Conservation (phyloP, 2,888 invertebrate species). For the Reticulitermes lucifugus region DNA sequence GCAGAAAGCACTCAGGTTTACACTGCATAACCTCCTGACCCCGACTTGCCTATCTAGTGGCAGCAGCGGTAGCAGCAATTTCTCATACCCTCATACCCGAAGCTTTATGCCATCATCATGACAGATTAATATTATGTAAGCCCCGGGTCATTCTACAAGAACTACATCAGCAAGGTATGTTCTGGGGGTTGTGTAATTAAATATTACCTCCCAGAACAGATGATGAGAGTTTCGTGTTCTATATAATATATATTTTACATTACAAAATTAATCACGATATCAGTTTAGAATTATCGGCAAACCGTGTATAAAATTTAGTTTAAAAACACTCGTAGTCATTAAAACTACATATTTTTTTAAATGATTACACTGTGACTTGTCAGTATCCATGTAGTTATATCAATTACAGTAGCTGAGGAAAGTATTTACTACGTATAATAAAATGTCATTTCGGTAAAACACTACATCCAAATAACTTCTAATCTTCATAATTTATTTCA, state of each 20-base stretch:
- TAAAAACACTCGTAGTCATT: not conserved
- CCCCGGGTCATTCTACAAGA: not conserved
- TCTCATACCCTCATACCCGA: conserved; percentile 5
- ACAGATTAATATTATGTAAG: not conserved
- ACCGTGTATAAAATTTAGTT: not conserved
- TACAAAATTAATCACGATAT: not conserved
- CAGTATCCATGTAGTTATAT: too few relatives aligned
- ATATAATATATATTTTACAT: not conserved
- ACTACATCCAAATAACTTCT: too few relatives aligned
- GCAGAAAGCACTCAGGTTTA: not conserved
- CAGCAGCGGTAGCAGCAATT: conserved; percentile 3
- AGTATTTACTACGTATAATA: too few relatives aligned
- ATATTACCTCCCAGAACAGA: not conserved
- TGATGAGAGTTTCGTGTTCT: not conserved
- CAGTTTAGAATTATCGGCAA: not conserved
- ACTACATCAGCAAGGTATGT: not conserved
- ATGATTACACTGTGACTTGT: too few relatives aligned
- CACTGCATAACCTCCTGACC: conserved; percentile 6
- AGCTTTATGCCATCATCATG: not conserved
- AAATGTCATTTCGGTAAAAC: too few relatives aligned
- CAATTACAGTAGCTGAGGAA: too few relatives aligned
- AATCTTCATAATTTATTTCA: too few relatives aligned
- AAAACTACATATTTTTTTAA: too few relatives aligned
- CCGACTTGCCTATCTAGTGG: not conserved
- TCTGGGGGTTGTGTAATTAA: conserved; percentile 12